Percentiles rank a stretch among this genome's conserved stretches.
Evolutionary conservation across 2,797 vertebrate species (phyloP).

Genomic region (Lutjanus argentimaculatus): DNA sequence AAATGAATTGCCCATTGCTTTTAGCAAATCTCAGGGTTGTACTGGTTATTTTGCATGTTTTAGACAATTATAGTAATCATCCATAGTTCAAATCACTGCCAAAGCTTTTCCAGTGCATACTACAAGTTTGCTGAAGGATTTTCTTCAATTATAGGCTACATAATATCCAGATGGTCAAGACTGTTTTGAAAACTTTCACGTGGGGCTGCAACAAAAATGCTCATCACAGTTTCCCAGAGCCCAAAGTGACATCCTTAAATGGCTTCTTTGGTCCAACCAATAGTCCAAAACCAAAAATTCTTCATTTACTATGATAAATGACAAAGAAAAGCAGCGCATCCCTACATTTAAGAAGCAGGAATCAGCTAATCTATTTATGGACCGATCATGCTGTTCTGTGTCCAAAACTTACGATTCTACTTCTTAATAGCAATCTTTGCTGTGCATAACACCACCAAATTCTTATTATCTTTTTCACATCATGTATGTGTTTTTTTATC

Average conservation of each 20-base stretch:
- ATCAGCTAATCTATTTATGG: too few relatives aligned
- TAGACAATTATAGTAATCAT: conserved; percentile 34
- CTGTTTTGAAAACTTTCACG: conserved; percentile 7
- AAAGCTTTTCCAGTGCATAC: neutral
- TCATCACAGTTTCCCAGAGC: too few relatives aligned
- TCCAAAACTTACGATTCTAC: conserved; percentile 7
- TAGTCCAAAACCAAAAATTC: too few relatives aligned
- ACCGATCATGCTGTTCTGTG: neutral
- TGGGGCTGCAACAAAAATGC: too few relatives aligned
- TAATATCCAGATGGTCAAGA: neutral
- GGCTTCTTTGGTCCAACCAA: too few relatives aligned
- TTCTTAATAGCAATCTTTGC: conserved; percentile 16
- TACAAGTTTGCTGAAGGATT: neutral
- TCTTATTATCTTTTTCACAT: conserved; percentile 35
- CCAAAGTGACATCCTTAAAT: too few relatives aligned
- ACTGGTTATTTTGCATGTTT: conserved; percentile 17
- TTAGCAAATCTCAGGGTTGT: neutral
- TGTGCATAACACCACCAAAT: conserved; percentile 9
- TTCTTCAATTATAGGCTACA: neutral
- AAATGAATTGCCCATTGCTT: conserved; percentile 11
- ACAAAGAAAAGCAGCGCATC: too few relatives aligned
- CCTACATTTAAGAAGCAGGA: too few relatives aligned
- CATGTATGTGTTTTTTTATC: conserved; percentile 10
- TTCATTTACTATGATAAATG: too few relatives aligned
- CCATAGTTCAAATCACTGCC: neutral